Evolutionary conservation across 2,888 invertebrate species (phyloP).

Genomic region (Meta bourneti): DNA sequence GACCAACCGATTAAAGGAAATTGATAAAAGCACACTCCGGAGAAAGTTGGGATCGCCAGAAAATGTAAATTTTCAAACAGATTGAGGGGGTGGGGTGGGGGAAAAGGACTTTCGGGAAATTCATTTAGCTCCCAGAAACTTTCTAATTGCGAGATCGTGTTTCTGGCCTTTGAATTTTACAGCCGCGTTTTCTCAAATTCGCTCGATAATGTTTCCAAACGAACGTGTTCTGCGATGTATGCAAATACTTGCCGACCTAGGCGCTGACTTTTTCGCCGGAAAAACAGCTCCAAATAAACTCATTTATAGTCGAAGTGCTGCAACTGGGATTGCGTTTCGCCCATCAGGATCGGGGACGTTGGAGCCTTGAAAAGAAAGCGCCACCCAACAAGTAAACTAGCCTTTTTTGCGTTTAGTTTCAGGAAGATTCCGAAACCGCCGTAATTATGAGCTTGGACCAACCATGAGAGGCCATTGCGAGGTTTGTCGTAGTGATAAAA

Average conservation of each 20-base stretch:
- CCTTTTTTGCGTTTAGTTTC: too few species aligned
- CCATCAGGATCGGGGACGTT: too few species aligned
- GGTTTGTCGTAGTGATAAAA: too few species aligned
- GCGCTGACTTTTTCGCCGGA: conserved; percentile 38
- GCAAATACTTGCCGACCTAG: conserved; percentile 50
- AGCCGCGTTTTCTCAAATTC: conserved; percentile 22
- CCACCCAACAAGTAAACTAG: too few species aligned
- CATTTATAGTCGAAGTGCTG: conserved; percentile 49
- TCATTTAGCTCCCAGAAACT: conserved; percentile 50
- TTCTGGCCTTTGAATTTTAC: conserved; percentile 19
- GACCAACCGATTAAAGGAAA: conserved; percentile 49
- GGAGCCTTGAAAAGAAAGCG: too few species aligned
- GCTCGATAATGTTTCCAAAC: conserved; percentile 50
- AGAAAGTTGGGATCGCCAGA: conserved; percentile 38
- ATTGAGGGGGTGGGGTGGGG: conserved; percentile 3
- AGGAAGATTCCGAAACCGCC: too few species aligned
- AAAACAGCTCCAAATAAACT: conserved; percentile 58
- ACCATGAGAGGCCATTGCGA: too few species aligned
- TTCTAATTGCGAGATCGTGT: conserved; percentile 65
- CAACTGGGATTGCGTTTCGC: not conserved
- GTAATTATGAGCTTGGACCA: too few species aligned
- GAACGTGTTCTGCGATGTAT: conserved; percentile 57
- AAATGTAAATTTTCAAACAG: conserved; percentile 61
- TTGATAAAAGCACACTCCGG: conserved; percentile 33
- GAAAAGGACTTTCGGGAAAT: conserved; percentile 34